Evolutionary conservation across 2,888 invertebrate genomes (phyloP).

Genomic region (Melanotus villosus): DNA sequence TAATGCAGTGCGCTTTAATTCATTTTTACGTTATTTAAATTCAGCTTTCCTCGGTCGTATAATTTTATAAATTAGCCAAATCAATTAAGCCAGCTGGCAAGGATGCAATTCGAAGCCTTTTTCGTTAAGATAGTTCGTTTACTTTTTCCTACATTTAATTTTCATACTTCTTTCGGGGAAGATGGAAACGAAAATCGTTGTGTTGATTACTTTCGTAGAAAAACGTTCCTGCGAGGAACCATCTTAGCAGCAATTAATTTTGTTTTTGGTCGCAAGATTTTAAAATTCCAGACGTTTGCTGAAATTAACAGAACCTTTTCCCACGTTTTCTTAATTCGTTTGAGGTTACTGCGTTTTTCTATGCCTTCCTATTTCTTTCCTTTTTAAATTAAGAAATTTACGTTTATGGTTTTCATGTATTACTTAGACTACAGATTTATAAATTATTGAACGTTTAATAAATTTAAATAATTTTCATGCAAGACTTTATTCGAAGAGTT

Average conservation of each 20-base stretch:
- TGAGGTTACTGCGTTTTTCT: too few relatives aligned
- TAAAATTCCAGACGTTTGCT: not conserved
- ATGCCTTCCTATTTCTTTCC: too few relatives aligned
- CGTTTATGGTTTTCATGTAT: too few relatives aligned
- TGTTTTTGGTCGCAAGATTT: not conserved
- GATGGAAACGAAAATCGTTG: not conserved
- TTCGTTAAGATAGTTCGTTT: not conserved
- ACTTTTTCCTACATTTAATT: not conserved
- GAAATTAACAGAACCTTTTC: too few relatives aligned
- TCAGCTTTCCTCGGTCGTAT: not conserved
- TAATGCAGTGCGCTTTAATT: not conserved
- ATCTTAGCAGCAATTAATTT: not conserved
- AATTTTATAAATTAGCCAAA: slow-evolving; percentile 11
- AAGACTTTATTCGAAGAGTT: too few relatives aligned
- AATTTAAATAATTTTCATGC: too few relatives aligned
- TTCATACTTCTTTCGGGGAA: not conserved
- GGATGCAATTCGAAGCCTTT: not conserved
- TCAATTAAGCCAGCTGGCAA: slow-evolving; percentile 15
- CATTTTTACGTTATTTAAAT: not conserved
- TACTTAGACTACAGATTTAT: too few relatives aligned
- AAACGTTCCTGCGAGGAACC: not conserved
- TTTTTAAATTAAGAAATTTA: too few relatives aligned
- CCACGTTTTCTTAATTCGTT: too few relatives aligned
- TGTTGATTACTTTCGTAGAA: not conserved
- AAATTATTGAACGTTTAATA: too few relatives aligned